Percentiles rank a stretch among this genome's conserved stretches.
These are phyloP conservation scores for Acromyrmex echinatior DNA, from an alignment of 1,140 invertebrate species.

Conservation along the genomic window DNA sequence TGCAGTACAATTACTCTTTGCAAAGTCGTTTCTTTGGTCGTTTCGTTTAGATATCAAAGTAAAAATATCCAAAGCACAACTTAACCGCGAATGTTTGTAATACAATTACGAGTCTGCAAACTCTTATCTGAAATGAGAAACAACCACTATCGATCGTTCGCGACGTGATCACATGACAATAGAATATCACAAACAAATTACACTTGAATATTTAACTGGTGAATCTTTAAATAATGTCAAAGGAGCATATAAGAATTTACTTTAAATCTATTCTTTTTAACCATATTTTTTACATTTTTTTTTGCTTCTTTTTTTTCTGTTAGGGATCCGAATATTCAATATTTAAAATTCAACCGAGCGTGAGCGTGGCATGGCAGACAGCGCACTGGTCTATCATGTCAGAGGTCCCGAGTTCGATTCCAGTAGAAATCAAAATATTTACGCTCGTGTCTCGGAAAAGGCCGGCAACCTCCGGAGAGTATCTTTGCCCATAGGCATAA, in stretches of 20 bases:
- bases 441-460: too few relatives aligned
- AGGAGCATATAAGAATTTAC: neutral
- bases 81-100: constrained; percentile 37
- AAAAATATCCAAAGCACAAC: constrained; percentile 39
- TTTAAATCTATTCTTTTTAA: constrained; percentile 6
- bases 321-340: neutral
- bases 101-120: constrained; percentile 28
- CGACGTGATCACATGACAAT: neutral
- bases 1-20: constrained; percentile 30
- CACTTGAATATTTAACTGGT: constrained; percentile 9
- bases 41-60: constrained; percentile 42
- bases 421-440: too few relatives aligned
- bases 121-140: constrained; percentile 4
- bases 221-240: neutral
- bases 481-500: too few relatives aligned
- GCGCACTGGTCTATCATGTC: too few relatives aligned
- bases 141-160: neutral
- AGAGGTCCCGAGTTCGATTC: too few relatives aligned
- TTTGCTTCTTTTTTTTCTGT: neutral
- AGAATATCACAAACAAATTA: neutral
- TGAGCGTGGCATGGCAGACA: too few relatives aligned
- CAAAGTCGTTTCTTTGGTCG: constrained; percentile 11
- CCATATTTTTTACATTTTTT: neutral
- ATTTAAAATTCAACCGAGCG: neutral
- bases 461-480: too few relatives aligned